Base-by-base conservation (phyloP, 2,113 vertebrate species). In the Muntiacus reevesi region DNA sequence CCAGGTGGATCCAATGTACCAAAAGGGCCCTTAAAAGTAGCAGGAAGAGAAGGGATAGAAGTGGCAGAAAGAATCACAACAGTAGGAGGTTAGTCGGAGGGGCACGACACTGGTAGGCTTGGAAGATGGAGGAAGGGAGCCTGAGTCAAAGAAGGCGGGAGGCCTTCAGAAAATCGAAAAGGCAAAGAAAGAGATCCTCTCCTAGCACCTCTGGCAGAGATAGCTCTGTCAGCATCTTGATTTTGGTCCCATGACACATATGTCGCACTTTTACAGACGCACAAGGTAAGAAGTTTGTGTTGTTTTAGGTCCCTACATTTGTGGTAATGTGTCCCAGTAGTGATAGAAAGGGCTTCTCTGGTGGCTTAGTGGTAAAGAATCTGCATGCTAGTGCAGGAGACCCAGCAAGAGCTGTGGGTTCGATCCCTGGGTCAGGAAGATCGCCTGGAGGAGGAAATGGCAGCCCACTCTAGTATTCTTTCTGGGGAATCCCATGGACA, bases 171-270 rank as follows among this genome's bases (percentile, higher is more conserved):
- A 76, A 16, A 25, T 57, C 14, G 36, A 30, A 21, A 55, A 81
- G 47, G 9, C 7, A 16, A 55, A 8, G 33, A 25, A 43, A 17
- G 2, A 8, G 4, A 43, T 36, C 47, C 9, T 45, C 1, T 25
- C 8, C 2, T 0, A 4, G 59, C 28, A 13, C 2, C 28, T 25
- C 11, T 4, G 4, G 45, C 25, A 28, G 16, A 9, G 16, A 3
- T 0, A 0, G 9, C 10, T 45, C 7, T 36, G 8, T 47, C 16
- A 1, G 36, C 36, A 33, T 5, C 4, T 33, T 54, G 3, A 52
- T 54, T 74, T 81, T 23, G 54, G 9, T 57, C 30, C 52, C 47
- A 0, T 15, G n/a, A 43, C 5, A 23, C 12, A 8, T 15, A 10
- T 3, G 16, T 8, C 7, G 1, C n/a, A 62, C 6, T 71, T 90